Evolutionary conservation across 1,140 invertebrate genomes (phyloP).

Genomic region (Vanessa atalanta): DNA sequence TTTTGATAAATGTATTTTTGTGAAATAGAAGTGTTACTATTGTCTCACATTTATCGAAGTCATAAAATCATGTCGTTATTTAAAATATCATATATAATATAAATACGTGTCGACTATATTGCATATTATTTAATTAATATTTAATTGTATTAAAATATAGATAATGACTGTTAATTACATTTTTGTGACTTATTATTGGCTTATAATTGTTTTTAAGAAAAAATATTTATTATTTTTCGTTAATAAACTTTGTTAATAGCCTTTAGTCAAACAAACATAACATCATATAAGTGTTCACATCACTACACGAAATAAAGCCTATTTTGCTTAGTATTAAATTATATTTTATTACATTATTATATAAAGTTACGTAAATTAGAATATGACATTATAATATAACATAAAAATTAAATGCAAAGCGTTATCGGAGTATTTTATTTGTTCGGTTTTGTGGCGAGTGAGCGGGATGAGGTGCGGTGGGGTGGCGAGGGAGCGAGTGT

Average conservation of each 20-base stretch:
- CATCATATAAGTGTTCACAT: not conserved
- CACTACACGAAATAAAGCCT: not conserved
- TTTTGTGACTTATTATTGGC: no score
- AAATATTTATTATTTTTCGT: not conserved
- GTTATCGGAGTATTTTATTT: constrained; percentile 40
- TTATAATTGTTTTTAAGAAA: not conserved
- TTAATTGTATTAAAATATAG: no score
- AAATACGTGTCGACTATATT: no score
- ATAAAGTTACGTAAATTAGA: not conserved
- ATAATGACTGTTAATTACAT: no score
- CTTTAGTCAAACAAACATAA: not conserved
- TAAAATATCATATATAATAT: no score
- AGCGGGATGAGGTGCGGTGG: constrained; percentile 28
- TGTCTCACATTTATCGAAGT: no score
- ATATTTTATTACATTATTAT: not conserved
- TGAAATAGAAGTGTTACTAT: no score
- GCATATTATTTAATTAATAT: no score
- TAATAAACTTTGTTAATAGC: not conserved
- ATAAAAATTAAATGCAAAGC: constrained; percentile 33
- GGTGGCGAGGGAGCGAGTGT: constrained; percentile 28
- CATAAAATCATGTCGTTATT: no score
- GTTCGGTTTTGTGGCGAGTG: constrained; percentile 34
- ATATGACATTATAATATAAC: not conserved
- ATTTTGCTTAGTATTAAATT: not conserved
- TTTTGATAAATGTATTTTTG: no score